Base-by-base conservation (phyloP, 2,797 vertebrate genomes). In the Protosalanx chinensis region DNA sequence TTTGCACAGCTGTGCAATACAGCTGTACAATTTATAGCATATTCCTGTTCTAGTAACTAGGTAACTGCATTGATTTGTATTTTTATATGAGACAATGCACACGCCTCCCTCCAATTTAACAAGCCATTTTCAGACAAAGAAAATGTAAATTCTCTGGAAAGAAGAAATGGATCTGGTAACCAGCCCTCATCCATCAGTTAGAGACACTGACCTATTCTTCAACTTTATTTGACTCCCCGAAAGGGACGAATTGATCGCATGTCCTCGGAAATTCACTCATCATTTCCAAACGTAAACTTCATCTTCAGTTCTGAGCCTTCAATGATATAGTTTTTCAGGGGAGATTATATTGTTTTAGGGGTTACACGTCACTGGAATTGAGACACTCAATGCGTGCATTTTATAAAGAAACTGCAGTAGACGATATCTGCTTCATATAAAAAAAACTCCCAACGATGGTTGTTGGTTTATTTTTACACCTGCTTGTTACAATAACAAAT, bases 201-300 rank as follows among this genome's bases (percentile, higher is more conserved):
- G 20, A n/a, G 6, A 16, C 4, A 18, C 51, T n/a, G 51, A 16
- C 51, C 5, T 16, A 16, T 53, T 53, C 4, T 53, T 16, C 15
- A 53, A 53, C 18, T 53, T 56, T 16, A 56, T 56, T 56, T 56
- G 1, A 56, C 5, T 6, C 51, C 16, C 18, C 8, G 30, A 18
- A 15, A 6, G 30, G 33, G 30, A 33, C 18, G 12, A 5, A 41
- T 46, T 65, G 35, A 65, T 32, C 29, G 16, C 15, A 70, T 61
- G 46, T 56, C n/a, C 60, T 23, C 15, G 27, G 53, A 37, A 71
- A n/a, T 49, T 59, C 35, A 60, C 27, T 12, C 16, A 27, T 56
- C 57, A 67, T 75, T 75, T 75, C 49, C 32, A 23, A 35, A 64
- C 27, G 32, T 29, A n/a, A 58, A 56, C 18, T 71, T 71, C n/a